Conservation (phyloP, 1,140 invertebrate genomes). For the Ceratosolen fusciceps region DNA sequence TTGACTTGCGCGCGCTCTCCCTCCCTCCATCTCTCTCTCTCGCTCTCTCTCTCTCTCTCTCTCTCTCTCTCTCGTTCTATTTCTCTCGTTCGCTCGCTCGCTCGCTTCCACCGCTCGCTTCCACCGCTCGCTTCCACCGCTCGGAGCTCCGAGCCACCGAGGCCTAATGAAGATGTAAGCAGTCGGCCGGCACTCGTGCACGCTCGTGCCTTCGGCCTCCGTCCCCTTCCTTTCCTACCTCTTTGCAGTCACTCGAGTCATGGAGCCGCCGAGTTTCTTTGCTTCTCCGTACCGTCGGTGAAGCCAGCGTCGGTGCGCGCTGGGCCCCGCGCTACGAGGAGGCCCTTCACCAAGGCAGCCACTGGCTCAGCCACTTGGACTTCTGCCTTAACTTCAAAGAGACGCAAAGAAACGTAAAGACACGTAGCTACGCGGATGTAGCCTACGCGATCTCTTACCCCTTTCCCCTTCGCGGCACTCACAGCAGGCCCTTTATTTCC, state of each 20-base stretch:
- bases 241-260: slow-evolving; percentile 3
- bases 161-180: slow-evolving; percentile 72
- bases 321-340: neutral
- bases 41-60: slow-evolving; percentile 11
- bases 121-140: slow-evolving; percentile 38
- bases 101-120: slow-evolving; percentile 22
- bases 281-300: neutral
- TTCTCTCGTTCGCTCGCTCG: slow-evolving; percentile 3
- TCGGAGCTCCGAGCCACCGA: slow-evolving; percentile 53
- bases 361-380: neutral
- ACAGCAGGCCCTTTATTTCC: no score
- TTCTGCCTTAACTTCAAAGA: slow-evolving; percentile 29
- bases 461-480: neutral
- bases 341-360: neutral
- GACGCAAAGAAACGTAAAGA: slow-evolving; percentile 12
- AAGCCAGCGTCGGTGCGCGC: neutral
- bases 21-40: neutral
- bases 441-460: neutral
- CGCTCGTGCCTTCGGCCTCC: slow-evolving; percentile 61
- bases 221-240: slow-evolving; percentile 56
- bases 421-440: slow-evolving; percentile 9
- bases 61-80: slow-evolving; percentile 21
- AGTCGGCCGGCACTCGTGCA: slow-evolving; percentile 64
- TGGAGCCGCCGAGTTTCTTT: neutral
- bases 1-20: slow-evolving; percentile 6